Base-by-base conservation (phyloP, 2,888 invertebrate genomes). In the Acronicta leporina region DNA sequence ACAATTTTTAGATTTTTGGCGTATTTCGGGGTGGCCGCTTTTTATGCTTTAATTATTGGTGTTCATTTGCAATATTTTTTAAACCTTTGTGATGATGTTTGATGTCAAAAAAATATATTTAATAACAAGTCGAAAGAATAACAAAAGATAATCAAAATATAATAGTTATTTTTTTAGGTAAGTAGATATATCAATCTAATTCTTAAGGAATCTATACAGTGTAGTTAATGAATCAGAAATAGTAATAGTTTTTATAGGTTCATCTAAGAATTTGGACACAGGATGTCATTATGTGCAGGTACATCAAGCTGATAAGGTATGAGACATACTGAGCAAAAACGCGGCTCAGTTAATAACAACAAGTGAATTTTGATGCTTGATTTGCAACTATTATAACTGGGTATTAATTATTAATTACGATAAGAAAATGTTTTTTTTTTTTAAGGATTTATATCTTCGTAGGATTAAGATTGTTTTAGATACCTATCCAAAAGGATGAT, bases 241-340 rank as follows among this genome's bases (percentile, higher is more conserved):
- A 77, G 61, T 73, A 75, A 77, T 75, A 69, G 77, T 71, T 79
- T 77, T 63, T 65, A 65, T 68, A 72, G 75, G 48, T 65, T 54
- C 58, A 54, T 59, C 55, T 33, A 45, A 50, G 62, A 59, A 47
- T 80, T 80, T 81, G 74, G 82, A 80, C 77, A 80, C 86, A 83
- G 87, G 88, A 87, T 84, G 88, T 88, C 85, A 87, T 89, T 88
- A 89, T 76, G 68, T 62, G 70, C 88, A 89, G 90, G 88, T 87
- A 88, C 61, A 62, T 41, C 40, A 52, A 69, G 67, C 68, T 66
- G 45, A 3, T 43, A 71, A 58, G 78, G 69, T 80, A 0, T 5
- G 2, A 74, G 69, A 42, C 55, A 82, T 83, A 90, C 79, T 33
- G 45, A 61, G 82, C n/a, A 27, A 15, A 33, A 33, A 33, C 30